Base-by-base conservation (phyloP, 2,113 vertebrate genomes). In the Physeter macrocephalus region DNA sequence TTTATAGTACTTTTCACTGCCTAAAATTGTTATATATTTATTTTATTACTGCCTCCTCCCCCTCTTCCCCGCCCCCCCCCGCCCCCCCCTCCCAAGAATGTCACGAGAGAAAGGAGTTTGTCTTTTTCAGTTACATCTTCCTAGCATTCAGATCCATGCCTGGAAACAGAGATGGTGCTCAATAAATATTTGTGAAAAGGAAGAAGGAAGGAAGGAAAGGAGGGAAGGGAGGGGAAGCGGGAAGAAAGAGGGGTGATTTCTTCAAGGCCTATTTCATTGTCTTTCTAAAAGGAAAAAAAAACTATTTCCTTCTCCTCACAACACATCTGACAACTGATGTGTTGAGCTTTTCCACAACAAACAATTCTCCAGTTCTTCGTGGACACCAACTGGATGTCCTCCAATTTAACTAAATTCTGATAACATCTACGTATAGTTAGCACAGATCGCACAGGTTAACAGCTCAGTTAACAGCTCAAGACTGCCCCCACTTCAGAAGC, bases 1-100 rank as follows among this genome's bases (percentile, higher is more conserved):
- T 66, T 75, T 25, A 25, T 10, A 85, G 8, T 49, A 62, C 20
- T 83, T 85, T 34, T 46, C 34, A 52, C 27, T 52, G 21, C 25
- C 39, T 54, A 11, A 59, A 66, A 36, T n/a, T 61, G 20, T 54
- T 43, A 4, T 52, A 8, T 69, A n/a, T 49, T 34, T 36, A 17
- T 31, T 83, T 62, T 59, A n/a, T 93, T 72, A 46, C 10, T n/a
- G 3, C 4, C 5, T 39, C n/a, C 23, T 39, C 39, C 29, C 11
- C 62, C 29, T 31, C 62, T 29, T 14, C 2, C 21, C 21, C 21
- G 18, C 6, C 27, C 0, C 23, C 13, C 18, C 49, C 2, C 25
- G 8, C 1, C 6, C 21, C 0, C 29, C 15, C 23, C 49, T 3
- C 25, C 13, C 1, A 21, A 54, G 49, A 83, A 54, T 46, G 43